phyloP scores from a whole-genome alignment of 2,797 vertebrate genomes.

The Vespertilio murinus region DNA sequence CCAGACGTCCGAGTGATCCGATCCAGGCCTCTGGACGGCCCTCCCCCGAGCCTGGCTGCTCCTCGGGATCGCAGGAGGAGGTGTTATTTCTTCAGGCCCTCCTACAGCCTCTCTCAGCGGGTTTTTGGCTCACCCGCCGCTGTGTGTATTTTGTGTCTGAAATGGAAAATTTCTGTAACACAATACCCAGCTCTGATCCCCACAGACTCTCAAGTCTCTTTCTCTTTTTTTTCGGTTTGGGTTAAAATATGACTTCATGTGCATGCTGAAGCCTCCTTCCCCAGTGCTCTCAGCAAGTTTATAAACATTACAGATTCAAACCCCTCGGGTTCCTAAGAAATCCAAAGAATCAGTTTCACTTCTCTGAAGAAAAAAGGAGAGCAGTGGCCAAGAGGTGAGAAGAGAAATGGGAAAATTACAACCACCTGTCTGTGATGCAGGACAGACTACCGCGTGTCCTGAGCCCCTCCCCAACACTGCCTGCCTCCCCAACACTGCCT shows the following conservation, averaged over 20 bases:
- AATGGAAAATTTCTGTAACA: constrained; percentile 80
- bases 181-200: constrained; percentile 72
- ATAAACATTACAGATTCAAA: constrained; percentile 42
- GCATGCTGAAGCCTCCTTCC: constrained; percentile 47
- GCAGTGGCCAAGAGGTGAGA: neutral
- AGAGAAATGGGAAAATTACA: neutral
- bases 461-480: fast-evolving
- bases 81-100: constrained; percentile 61
- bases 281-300: constrained; percentile 42
- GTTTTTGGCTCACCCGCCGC: constrained; percentile 56
- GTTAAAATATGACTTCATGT: constrained; percentile 74
- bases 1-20: neutral
- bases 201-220: constrained; percentile 56
- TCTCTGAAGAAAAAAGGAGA: constrained; percentile 26
- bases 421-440: neutral
- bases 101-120: constrained; percentile 49
- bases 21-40: constrained; percentile 38
- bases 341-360: constrained; percentile 1
- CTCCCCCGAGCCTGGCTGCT: constrained; percentile 11
- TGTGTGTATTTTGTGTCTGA: constrained; percentile 68
- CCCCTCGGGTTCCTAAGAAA: constrained; percentile 1
- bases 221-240: constrained; percentile 33
- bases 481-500: fast-evolving
- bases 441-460: neutral
- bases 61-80: constrained; percentile 32